Percentiles rank a stretch among this genome's conserved stretches.
Conservation (phyloP, 2,797 vertebrate genomes). For the Okamejei kenojei region DNA sequence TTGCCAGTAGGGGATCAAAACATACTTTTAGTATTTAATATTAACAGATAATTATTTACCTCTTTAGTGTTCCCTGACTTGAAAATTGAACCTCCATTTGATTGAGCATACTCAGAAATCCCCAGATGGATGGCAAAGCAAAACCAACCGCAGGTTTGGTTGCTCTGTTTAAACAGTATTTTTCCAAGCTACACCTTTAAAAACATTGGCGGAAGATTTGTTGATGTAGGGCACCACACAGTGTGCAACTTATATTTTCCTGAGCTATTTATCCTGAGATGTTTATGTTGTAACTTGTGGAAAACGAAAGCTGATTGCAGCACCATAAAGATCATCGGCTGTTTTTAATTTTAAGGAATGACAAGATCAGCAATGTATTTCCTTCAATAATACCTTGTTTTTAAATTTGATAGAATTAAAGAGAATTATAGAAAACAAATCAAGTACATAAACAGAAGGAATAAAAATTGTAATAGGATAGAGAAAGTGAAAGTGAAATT, state of each 20-base stretch:
- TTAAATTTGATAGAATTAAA: background rate
- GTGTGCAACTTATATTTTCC: background rate
- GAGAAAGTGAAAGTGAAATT: background rate
- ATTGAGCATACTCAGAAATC: too few relatives aligned
- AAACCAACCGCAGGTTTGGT: background rate
- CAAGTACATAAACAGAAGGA: background rate
- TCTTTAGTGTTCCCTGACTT: background rate
- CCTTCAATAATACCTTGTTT: background rate
- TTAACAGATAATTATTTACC: background rate
- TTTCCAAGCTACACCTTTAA: background rate
- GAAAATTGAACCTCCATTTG: background rate
- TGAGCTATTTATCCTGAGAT: background rate
- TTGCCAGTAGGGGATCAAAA: background rate
- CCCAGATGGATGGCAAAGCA: background rate
- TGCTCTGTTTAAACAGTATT: background rate
- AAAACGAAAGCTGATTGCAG: background rate
- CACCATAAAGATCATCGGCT: background rate
- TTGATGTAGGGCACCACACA: background rate
- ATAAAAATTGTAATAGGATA: background rate
- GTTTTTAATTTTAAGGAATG: background rate
- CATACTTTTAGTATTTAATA: background rate
- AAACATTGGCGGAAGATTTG: background rate
- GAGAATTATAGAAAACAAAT: background rate
- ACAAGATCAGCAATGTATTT: background rate
- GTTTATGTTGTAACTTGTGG: background rate